phyloP scores from a whole-genome alignment of 1,140 invertebrate species.

The Tetraneura akinire region DNA sequence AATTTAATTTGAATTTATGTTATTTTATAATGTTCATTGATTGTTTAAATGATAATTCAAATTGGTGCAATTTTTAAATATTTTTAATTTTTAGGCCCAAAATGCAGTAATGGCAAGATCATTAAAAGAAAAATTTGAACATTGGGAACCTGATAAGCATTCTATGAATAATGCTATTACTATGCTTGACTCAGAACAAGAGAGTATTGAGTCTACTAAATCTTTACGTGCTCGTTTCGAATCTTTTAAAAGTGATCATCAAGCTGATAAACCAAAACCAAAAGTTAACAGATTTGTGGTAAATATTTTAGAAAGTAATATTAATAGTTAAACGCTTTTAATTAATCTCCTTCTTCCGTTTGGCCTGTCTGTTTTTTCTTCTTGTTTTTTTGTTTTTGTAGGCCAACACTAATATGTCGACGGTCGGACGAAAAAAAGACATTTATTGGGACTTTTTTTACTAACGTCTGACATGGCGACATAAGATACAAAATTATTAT shows the following conservation, averaged over 20 bases:
- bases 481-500: constrained; percentile 46
- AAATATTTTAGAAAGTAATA: constrained; percentile 59
- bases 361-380: constrained; percentile 45
- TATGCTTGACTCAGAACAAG: constrained; percentile 61
- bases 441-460: constrained; percentile 51
- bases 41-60: no score
- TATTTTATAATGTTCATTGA: no score
- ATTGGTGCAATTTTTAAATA: no score
- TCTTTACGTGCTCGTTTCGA: constrained; percentile 70
- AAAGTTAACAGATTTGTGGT: constrained; percentile 87
- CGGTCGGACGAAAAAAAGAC: constrained; percentile 50
- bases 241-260: constrained; percentile 67
- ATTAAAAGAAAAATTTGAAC: constrained; percentile 86
- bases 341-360: constrained; percentile 45
- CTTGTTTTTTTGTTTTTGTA: constrained; percentile 49
- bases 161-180: constrained; percentile 56
- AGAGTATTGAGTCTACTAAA: constrained; percentile 75
- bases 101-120: constrained; percentile 81
- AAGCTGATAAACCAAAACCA: constrained; percentile 63
- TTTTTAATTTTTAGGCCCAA: constrained; percentile 64
- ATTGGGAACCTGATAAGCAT: constrained; percentile 71
- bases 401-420: constrained; percentile 48
- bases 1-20: no score
- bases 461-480: constrained; percentile 43
- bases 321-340: constrained; percentile 36